A percentile compares a stretch with the other conserved stretches of the same genome.
Evolutionary conservation across 2,888 invertebrate species (phyloP).

Genomic region (Sesia apiformis): DNA sequence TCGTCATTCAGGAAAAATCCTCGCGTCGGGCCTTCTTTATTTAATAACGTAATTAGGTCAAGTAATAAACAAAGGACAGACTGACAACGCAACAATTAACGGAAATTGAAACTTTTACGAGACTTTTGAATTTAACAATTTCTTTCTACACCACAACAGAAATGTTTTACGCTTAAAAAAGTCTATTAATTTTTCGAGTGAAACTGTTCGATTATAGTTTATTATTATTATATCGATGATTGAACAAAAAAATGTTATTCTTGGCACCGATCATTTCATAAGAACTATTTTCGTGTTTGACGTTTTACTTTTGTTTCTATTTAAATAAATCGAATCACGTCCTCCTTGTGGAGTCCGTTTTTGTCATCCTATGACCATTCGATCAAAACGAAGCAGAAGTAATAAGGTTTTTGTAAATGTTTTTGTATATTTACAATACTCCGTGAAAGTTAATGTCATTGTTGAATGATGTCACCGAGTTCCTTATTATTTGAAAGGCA

Average conservation of each 20-base stretch:
- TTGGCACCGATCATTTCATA: not conserved
- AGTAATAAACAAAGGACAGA: not conserved
- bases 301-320: constrained; percentile 25
- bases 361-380: constrained; percentile 41
- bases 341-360: constrained; percentile 34
- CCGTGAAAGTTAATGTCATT: constrained; percentile 38
- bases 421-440: constrained; percentile 28
- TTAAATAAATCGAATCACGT: constrained; percentile 40
- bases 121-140: not conserved
- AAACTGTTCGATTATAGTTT: not conserved
- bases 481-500: not conserved
- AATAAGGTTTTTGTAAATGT: constrained; percentile 26
- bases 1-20: not conserved
- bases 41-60: not conserved
- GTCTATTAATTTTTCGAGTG: not conserved
- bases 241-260: not conserved
- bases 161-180: not conserved
- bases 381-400: constrained; percentile 38
- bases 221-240: not conserved
- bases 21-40: not conserved
- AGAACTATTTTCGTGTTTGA: not conserved
- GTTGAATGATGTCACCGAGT: constrained; percentile 17
- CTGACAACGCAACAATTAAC: not conserved
- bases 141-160: not conserved
- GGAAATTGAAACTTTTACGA: not conserved